Evolutionary conservation across 2,888 invertebrate genomes (phyloP), one percentile per base, ranked within the genome.

Genomic region (Pandemis heparana): DNA sequence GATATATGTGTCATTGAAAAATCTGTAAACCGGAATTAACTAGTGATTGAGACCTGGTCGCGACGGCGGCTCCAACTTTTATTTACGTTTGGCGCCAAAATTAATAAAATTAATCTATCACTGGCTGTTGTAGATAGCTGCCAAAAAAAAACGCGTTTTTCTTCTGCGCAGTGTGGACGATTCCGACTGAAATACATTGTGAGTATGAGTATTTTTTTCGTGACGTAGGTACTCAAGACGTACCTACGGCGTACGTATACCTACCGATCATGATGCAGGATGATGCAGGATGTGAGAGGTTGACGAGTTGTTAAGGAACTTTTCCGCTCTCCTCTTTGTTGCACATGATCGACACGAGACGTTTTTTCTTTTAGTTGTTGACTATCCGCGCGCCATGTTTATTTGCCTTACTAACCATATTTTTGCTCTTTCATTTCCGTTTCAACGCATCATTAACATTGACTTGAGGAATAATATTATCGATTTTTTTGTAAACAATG

Each of bases 71-170:
- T 85, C 85, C 86, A 83, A 81, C 79, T 77, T 87, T 91, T 92
- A 94, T 94, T 92, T 91, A 87, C 82, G 87, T 85, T 89, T 85
- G 94, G 94, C 94, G 94, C 94, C 94, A 87, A 80, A 78, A 81
- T 81, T 80, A 87, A 89, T 89, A 86, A 87, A 75, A 73, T 70
- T 64, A 71, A 71, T 76, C 71, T 82, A 83, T 81, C 82, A 79
- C 82, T 75, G 78, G 81, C 79, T 85, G 85, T 84, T 83, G 76
- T 79, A 79, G 81, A 79, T 71, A 81, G 85, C 81, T 83, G 87
- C 83, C 88, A 88, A 32, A 89, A 87, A 87, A 86, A 87, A 83
- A 85, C 85, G 83, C 82, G 82, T 51, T 51, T 70, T 70, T 68
- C 63, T 65, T 59, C 53, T 53, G 62, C 65, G 76, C 67, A 75